These are phyloP conservation scores for Schizopygopsis pylzovi DNA, from an alignment of 2,797 vertebrate genomes.

Conservation along the genomic window DNA sequence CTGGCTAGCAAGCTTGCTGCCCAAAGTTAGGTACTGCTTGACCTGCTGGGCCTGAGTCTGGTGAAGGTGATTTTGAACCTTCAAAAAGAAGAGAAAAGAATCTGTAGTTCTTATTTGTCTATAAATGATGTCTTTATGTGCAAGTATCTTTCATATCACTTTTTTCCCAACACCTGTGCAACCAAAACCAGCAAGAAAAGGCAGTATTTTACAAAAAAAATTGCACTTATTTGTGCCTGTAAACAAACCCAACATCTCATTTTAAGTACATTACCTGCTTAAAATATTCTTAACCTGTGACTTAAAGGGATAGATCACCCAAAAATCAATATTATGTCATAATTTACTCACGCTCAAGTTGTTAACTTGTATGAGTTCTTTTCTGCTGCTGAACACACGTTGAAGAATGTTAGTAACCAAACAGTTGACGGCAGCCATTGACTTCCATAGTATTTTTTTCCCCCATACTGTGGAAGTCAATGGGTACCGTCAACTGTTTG, in stretches of 20 bases:
- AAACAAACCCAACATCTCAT: background rate
- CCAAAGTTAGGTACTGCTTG: conserved; percentile 91
- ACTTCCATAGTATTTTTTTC: background rate
- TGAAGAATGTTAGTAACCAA: background rate
- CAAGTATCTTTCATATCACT: background rate
- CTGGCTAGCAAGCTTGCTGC: conserved; percentile 83
- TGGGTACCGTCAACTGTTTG: background rate
- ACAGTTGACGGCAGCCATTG: background rate
- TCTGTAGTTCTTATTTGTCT: background rate
- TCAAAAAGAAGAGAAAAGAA: conserved; percentile 41
- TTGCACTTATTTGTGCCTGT: background rate
- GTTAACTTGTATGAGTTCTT: too few species aligned
- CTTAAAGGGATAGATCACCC: background rate
- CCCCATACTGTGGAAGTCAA: background rate
- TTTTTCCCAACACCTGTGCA: background rate
- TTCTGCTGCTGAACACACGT: too few species aligned
- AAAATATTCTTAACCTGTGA: background rate
- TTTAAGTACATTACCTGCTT: background rate
- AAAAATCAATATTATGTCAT: background rate
- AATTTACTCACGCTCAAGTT: too few species aligned
- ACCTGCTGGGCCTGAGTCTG: conserved; percentile 89
- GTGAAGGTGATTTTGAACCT: conserved; percentile 91
- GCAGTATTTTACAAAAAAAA: background rate
- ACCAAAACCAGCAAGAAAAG: background rate
- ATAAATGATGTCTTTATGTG: background rate